A percentile compares a stretch with the other conserved stretches of the same genome.
These are phyloP conservation scores for Leptinotarsa undecemlineata DNA, from an alignment of 1,140 invertebrate genomes.

Conservation along the genomic window DNA sequence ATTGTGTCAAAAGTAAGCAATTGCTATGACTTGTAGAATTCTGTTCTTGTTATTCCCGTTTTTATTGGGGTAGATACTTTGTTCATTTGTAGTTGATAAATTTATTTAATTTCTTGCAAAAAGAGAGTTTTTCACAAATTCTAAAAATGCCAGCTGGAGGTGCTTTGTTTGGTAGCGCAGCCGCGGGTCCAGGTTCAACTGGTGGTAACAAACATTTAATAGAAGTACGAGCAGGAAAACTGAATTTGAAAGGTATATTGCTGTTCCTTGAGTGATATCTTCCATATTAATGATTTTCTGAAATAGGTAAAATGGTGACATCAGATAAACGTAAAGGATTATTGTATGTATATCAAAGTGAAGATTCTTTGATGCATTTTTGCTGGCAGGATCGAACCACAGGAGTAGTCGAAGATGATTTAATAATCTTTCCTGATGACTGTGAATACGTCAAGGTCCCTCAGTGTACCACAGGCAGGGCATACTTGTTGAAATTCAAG, in stretches of 20 bases:
- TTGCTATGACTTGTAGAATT: too few relatives aligned
- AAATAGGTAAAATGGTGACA: slow-evolving; percentile 76
- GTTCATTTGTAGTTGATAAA: too few relatives aligned
- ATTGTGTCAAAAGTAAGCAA: too few relatives aligned
- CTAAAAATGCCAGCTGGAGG: slow-evolving; percentile 63
- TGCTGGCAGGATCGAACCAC: slow-evolving; percentile 53
- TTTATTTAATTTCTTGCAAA: too few relatives aligned
- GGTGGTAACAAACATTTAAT: slow-evolving; percentile 88
- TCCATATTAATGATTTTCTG: slow-evolving; percentile 17
- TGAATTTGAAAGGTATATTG: slow-evolving; percentile 83
- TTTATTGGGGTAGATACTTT: too few relatives aligned
- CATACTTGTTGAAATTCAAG: slow-evolving; percentile 96
- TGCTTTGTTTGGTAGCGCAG: slow-evolving; percentile 73
- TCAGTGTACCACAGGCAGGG: slow-evolving; percentile 94
- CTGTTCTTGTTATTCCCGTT: too few relatives aligned
- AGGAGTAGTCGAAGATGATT: slow-evolving; percentile 73
- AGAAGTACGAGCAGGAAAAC: slow-evolving; percentile 95
- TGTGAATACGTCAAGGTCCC: slow-evolving; percentile 94
- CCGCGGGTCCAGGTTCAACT: slow-evolving; percentile 76
- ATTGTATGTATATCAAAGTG: slow-evolving; percentile 92
- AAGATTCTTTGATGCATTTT: slow-evolving; percentile 73
- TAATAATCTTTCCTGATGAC: slow-evolving; percentile 98
- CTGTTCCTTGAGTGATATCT: background rate
- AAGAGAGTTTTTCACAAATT: too few relatives aligned
- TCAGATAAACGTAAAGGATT: slow-evolving; percentile 95